These are phyloP conservation scores for Plebejus melissa DNA, from an alignment of 2,888 invertebrate genomes.

Conservation along the genomic window DNA sequence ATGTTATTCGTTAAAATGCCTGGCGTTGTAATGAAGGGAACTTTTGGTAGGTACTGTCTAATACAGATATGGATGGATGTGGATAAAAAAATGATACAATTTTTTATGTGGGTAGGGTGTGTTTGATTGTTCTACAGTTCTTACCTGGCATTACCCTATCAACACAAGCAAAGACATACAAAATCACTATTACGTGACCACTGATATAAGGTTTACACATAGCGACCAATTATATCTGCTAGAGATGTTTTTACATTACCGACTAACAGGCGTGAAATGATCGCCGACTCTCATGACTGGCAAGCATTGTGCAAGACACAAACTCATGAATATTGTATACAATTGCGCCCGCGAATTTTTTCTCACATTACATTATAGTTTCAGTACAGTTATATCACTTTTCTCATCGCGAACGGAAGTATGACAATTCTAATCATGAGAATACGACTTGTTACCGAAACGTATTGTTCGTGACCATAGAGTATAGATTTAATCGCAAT, in stretches of 20 bases:
- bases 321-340: not conserved
- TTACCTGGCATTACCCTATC: not conserved
- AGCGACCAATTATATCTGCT: not conserved
- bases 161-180: not conserved
- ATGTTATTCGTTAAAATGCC: too few relatives aligned
- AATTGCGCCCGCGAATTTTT: constrained; percentile 13
- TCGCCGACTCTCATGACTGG: constrained; percentile 1
- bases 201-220: not conserved
- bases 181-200: constrained; percentile 1
- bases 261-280: constrained; percentile 18
- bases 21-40: too few relatives aligned
- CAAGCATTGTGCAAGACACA: constrained; percentile 12
- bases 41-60: too few relatives aligned
- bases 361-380: constrained; percentile 35
- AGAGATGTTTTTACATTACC: not conserved
- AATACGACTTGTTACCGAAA: constrained; percentile 30
- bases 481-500: constrained; percentile 29
- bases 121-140: not conserved
- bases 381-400: constrained; percentile 60
- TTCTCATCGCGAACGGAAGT: constrained; percentile 63
- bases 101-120: not conserved
- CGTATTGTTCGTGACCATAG: constrained; percentile 32
- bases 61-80: too few relatives aligned
- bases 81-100: not conserved
- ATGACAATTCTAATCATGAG: constrained; percentile 37